Evolutionary conservation across 2,113 vertebrate genomes (phyloP), one percentile per base, ranked within the genome.

Genomic region (Loxodonta africana): DNA sequence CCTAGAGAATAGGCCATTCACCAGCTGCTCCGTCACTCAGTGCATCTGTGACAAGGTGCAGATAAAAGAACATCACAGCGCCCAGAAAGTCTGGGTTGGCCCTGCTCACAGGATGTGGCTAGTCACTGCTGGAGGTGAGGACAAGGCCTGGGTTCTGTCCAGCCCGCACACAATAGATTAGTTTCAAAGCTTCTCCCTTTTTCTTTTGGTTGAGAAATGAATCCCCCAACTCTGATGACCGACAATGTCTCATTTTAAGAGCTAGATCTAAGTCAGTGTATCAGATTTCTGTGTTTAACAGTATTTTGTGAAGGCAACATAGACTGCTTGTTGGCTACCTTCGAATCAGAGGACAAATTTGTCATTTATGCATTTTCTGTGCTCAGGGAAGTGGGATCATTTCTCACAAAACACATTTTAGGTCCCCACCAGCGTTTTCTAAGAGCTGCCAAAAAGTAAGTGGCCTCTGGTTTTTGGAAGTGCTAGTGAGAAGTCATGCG

Each of bases 1-100:
- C 77, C 82, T 96, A 98, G 96, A 98, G 98, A 98, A 98, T 97
- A 94, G 97, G 88, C 96, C 83, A 97, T 98, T 99, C 97, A 98
- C 71, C 84, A 85, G 76, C n/a, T 95, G 86, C 62, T 91, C 88
- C 74, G 4, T 99, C 98, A 98, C 97, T 99, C 98, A 98, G 91
- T 97, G 90, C 91, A 73, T 93, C 96, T 91, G 62, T 98, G 98
- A 99, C 98, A 99, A 98, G 98, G 98, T 88, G 97, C 95, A 96
- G 98, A 99, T 97, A 97, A 98, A 97, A 95, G 48, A 96, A 48
- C 57, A 83, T 98, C 97, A 84, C 88, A 95, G 95, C 91, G 92
- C 97, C 98, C 96, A 98, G 93, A 96, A 76, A 28, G n/a, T 89
- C 97, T 97, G 91, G 94, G 97, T 96, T 97, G 98, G 97, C 97